phyloP scores from a whole-genome alignment of 2,113 vertebrate species.

The Melanerpes aurifrons region DNA sequence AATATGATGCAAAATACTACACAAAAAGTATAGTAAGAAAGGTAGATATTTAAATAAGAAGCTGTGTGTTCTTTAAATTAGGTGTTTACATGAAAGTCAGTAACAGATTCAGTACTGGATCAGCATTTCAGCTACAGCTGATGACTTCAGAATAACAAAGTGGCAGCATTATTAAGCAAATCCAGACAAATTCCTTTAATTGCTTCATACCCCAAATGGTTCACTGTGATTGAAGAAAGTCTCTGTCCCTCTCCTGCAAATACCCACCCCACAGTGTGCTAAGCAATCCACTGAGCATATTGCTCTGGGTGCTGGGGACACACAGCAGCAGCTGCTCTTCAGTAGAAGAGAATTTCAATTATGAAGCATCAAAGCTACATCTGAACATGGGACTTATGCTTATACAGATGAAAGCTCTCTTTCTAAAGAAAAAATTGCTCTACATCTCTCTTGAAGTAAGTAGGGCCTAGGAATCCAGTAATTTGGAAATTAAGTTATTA shows the following conservation, averaged over 20 bases:
- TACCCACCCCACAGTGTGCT: neutral
- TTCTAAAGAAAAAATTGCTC: neutral
- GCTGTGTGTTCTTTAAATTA: neutral
- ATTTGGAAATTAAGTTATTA: slow-evolving; percentile 19
- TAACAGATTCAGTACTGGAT: neutral
- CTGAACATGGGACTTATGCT: neutral
- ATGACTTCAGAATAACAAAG: neutral
- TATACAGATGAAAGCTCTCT: neutral
- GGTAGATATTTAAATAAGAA: neutral
- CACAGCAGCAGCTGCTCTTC: neutral
- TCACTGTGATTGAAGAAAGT: neutral
- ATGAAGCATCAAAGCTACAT: neutral
- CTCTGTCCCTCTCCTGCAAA: neutral
- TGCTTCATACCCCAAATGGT: neutral
- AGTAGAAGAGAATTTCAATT: neutral
- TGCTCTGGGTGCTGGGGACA: neutral
- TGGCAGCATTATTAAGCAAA: neutral
- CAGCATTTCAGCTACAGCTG: neutral
- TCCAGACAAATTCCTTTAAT: neutral
- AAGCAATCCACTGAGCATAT: neutral
- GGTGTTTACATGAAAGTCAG: neutral
- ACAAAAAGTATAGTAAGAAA: neutral
- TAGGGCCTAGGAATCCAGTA: neutral
- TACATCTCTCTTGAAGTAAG: neutral
- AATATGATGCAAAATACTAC: neutral